Percentiles rank a stretch among this genome's conserved stretches.
phyloP scores from a whole-genome alignment of 37 sponge, comb jelly and placozoan genomes.

The Ianthella basta region DNA sequence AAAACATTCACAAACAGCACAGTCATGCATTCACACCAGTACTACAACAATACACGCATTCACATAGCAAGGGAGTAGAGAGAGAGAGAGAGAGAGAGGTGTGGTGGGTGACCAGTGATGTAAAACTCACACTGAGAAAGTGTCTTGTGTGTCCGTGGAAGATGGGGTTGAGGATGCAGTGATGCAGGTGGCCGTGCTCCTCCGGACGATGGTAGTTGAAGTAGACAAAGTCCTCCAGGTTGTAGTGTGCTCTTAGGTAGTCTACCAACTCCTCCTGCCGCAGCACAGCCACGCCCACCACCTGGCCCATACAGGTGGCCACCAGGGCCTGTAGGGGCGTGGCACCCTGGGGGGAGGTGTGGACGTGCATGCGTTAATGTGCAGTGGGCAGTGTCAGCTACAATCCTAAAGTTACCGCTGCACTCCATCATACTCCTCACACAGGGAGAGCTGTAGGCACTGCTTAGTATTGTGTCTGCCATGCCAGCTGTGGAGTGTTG shows the following conservation, averaged over 20 bases:
- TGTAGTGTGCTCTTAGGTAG: constrained; percentile 90
- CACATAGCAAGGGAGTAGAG: not conserved
- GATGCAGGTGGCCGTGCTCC: constrained; percentile 87
- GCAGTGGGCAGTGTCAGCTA: no score
- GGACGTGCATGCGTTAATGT: not conserved
- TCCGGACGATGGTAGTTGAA: constrained; percentile 79
- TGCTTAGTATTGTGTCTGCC: no score
- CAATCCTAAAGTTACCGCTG: no score
- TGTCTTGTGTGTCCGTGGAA: constrained; percentile 84
- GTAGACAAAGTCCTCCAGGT: constrained; percentile 95
- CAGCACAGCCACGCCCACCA: constrained; percentile 87
- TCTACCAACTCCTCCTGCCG: constrained; percentile 72
- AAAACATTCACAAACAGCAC: no score
- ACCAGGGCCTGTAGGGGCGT: constrained; percentile 79
- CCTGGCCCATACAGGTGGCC: constrained; percentile 77
- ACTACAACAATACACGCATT: no score
- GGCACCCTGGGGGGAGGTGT: constrained; percentile 51
- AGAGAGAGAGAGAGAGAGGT: no score
- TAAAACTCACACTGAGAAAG: constrained; percentile 72
- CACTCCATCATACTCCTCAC: constrained; percentile 5
- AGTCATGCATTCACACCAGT: no score
- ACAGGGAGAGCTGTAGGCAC: not conserved
- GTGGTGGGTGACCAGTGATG: no score
- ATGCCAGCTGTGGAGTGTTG: no score
- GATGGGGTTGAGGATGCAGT: constrained; percentile 84